Evolutionary conservation across 2,888 invertebrate genomes (phyloP).

Genomic region (Mylabris sibirica): DNA sequence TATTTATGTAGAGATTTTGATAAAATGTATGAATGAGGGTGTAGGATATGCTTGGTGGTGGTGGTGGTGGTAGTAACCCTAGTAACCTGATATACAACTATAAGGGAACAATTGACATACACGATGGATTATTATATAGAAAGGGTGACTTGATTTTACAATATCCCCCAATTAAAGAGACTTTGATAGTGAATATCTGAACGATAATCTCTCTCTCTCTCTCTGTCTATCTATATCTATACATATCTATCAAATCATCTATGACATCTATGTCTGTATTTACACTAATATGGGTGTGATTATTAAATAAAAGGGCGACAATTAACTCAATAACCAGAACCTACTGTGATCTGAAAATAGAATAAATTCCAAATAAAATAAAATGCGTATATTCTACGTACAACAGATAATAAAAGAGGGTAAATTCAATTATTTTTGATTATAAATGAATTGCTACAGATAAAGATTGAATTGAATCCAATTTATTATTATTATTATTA

Average conservation of each 20-base stretch:
- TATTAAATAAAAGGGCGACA: conserved; percentile 1
- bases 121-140: conserved; percentile 23
- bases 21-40: conserved; percentile 41
- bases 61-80: conserved; percentile 43
- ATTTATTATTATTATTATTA: no score
- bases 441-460: no score
- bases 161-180: conserved; percentile 56
- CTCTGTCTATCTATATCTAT: no score
- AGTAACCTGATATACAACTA: conserved; percentile 48
- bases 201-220: not conserved
- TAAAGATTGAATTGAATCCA: conserved; percentile 1
- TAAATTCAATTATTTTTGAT: not conserved
- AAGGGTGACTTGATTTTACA: conserved; percentile 58
- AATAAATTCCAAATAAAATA: not conserved
- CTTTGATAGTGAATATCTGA: conserved; percentile 17
- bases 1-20: not conserved
- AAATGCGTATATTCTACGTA: not conserved
- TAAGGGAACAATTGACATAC: conserved; percentile 50
- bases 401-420: not conserved
- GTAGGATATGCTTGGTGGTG: not conserved
- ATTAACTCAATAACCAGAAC: not conserved
- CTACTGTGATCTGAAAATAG: conserved; percentile 3
- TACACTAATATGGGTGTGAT: conserved; percentile 2
- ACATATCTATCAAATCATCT: not conserved
- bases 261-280: no score